phyloP scores from a whole-genome alignment of 2,113 vertebrate species.

The Vulpes lagopus region DNA sequence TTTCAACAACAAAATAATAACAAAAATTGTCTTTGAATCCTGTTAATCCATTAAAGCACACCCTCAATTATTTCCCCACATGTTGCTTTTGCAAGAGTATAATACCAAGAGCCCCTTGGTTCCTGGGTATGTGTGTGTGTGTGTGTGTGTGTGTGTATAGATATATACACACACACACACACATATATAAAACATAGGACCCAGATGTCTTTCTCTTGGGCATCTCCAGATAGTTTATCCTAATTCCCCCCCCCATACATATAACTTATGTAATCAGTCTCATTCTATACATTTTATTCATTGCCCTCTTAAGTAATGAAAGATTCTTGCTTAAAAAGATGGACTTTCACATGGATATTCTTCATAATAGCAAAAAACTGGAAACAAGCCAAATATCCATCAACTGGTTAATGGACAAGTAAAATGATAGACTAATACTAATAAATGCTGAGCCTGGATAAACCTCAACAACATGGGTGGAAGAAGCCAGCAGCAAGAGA shows the following conservation, averaged over 20 bases:
- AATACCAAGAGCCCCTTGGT: background rate
- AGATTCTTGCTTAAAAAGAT: constrained; percentile 35
- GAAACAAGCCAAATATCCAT: background rate
- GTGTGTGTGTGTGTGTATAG: too few relatives aligned
- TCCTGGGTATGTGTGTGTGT: background rate
- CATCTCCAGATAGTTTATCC: background rate
- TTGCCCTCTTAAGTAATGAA: background rate
- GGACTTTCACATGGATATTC: background rate
- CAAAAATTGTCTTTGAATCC: background rate
- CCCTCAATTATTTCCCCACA: background rate
- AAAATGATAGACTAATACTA: background rate
- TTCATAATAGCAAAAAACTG: background rate
- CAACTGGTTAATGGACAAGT: background rate
- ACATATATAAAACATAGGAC: background rate
- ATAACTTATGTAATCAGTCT: background rate
- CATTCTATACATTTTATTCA: background rate
- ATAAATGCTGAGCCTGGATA: background rate
- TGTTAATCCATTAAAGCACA: background rate
- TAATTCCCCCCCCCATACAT: background rate
- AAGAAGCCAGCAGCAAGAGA: background rate
- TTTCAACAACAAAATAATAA: background rate
- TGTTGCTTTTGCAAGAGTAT: background rate
- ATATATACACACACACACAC: too few relatives aligned
- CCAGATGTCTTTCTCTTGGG: background rate
- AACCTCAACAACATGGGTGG: background rate